These are phyloP conservation scores for Hydrotaea cyrtoneurina DNA, from an alignment of 2,888 invertebrate species.

Conservation along the genomic window DNA sequence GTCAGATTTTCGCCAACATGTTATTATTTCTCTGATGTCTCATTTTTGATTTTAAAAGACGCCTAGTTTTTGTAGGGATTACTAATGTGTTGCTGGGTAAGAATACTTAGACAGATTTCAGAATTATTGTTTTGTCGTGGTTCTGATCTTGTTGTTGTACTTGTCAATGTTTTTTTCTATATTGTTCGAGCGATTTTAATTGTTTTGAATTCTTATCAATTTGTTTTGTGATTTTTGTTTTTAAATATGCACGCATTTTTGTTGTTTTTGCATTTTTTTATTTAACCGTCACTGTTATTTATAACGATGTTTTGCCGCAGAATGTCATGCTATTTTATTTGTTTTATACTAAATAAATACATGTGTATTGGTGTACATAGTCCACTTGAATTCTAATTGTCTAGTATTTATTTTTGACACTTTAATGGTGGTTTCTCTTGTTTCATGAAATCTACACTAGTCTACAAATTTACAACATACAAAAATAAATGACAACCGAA, in stretches of 20 bases:
- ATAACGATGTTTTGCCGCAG: too few species aligned
- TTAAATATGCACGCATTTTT: not conserved
- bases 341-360: not conserved
- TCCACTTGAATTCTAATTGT: not conserved
- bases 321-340: not conserved
- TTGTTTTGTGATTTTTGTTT: not conserved
- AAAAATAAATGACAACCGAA: too few species aligned
- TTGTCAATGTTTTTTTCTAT: not conserved
- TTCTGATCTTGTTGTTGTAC: too few species aligned
- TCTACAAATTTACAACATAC: too few species aligned
- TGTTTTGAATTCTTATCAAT: slow-evolving; percentile 22
- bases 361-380: too few species aligned
- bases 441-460: too few species aligned
- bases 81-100: not conserved
- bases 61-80: not conserved
- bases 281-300: not conserved
- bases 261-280: not conserved
- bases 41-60: too few species aligned
- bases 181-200: not conserved
- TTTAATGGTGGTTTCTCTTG: not conserved
- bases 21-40: too few species aligned
- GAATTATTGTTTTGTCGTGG: slow-evolving; percentile 10
- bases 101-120: not conserved
- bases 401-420: not conserved
- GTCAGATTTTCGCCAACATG: too few species aligned